phyloP scores from a whole-genome alignment of 2,888 invertebrate species.

The Platynereis dumerilii region DNA sequence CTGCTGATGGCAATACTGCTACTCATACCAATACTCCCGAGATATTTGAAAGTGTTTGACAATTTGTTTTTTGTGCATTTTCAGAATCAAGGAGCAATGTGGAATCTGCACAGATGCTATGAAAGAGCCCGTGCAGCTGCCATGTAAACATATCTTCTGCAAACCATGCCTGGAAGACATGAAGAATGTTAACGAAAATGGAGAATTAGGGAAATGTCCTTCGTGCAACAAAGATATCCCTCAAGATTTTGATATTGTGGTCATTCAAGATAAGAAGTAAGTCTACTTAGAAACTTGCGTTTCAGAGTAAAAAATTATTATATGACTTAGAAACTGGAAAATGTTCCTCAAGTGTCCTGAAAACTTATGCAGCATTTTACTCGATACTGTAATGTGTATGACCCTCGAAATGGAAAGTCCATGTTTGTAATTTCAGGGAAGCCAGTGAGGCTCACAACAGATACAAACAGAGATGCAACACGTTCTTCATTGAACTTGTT shows the following conservation, averaged over 20 bases:
- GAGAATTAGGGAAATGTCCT: conserved; percentile 35
- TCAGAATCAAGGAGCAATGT: conserved; percentile 14
- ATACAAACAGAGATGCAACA: conserved; percentile 36
- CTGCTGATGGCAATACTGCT: too few relatives aligned
- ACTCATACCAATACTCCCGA: too few relatives aligned
- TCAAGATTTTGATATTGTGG: conserved; percentile 30
- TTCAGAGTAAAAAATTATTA: neutral
- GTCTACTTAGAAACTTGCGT: neutral
- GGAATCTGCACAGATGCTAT: conserved; percentile 42
- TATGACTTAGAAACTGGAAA: too few relatives aligned
- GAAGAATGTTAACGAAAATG: conserved; percentile 28
- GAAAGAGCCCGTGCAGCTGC: conserved; percentile 45
- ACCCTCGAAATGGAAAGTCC: too few relatives aligned
- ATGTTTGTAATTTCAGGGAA: conserved; percentile 30
- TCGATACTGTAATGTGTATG: too few relatives aligned
- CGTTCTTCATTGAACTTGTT: conserved; percentile 41
- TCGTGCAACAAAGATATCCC: conserved; percentile 39
- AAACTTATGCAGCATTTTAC: too few relatives aligned
- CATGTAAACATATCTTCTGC: conserved; percentile 50
- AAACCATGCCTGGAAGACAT: conserved; percentile 42
- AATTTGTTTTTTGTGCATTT: neutral
- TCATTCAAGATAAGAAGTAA: neutral
- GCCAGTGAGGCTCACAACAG: conserved; percentile 18
- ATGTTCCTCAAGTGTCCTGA: too few relatives aligned
- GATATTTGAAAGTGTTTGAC: too few relatives aligned